Base-by-base conservation (phyloP, 2,888 invertebrate genomes). In the Leucania comma region DNA sequence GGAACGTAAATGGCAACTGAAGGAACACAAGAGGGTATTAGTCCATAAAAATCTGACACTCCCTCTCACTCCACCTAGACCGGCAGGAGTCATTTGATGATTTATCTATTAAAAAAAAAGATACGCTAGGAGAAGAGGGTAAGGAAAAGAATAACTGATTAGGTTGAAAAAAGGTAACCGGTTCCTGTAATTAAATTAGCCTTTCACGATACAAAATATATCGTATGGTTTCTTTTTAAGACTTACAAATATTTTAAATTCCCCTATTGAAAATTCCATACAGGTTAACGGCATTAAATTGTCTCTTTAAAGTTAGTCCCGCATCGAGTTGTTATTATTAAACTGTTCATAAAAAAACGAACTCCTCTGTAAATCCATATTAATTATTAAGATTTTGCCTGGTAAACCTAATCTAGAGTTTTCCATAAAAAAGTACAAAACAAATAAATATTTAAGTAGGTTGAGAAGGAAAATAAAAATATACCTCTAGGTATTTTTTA, bases 391-490 rank as follows among this genome's bases (percentile, higher is more conserved):
- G 22, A 24, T 35, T 32, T 48, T 26, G 22, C 29, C 22, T 66
- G 9, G n/a, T 66, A 35, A 65, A 12, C 35, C 26, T 20, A 48
- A 46, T 10, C 46, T 29, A 57, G 3, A 38, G 29, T 57, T 46
- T 50, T 29, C 14, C 20, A 38, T 42, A 35, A 2, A 8, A 48
- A 48, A 14, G 22, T 26, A 26, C 20, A 24, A n/a, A 24, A 54
- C 5, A 42, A 12, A 26, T 50, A n/a, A n/a, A n/a, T 26, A 17
- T n/a, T n/a, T 10, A 57, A 29, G n/a, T 10, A 57, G 29, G n/a
- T 71, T 35, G 12, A 48, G 35, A 68, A 57, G 14, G 68, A 57
- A 68, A 68, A 56, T 26, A 38, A 22, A 14, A 65, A 75, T 67
- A 38, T 67, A 53, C 50, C 5, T 42, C 42, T 26, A 32, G 20